Base-by-base conservation (phyloP, 2,113 vertebrate genomes). In the Fulmarus glacialis region DNA sequence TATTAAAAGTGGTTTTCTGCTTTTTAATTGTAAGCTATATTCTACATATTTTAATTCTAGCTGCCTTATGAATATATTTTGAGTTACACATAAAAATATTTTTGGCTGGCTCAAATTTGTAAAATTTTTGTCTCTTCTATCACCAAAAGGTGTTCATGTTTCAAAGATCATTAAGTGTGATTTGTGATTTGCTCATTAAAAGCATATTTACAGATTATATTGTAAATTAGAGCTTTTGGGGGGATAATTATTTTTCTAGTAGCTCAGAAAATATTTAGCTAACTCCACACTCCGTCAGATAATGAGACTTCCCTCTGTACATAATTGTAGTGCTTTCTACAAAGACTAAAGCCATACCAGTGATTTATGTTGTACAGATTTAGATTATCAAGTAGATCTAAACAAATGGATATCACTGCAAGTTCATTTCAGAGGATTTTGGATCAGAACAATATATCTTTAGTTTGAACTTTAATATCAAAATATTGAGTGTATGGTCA, bases 11-110 rank as follows among this genome's bases (percentile, higher is more conserved):
- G 90, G 45, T 82, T 96, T 97, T 97, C 81, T 87, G 71, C 68
- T 87, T 97, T 98, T 98, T 97, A 98, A 97, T 97, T 98, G 85
- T 97, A 96, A 97, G 47, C 81, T 95, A 94, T 81, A 96, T 96
- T 97, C 95, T 97, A 96, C 82, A 84, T 82, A 85, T 92, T 98
- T 98, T 97, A 98, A 97, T 97, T 97, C 75, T 67, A 92, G 45
- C 47, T 96, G 82, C 40, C 30, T 92, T 94, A 58, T 88, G 52
- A 93, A 96, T 60, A 45, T 80, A 95, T 80, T 97, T 92, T 92
- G 63, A 95, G 45, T 84, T 77, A 97, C 83, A 94, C 84, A 86
- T 47, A 94, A 94, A 94, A 95, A 90, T 95, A 90, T 91, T 96
- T 97, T 92, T 89, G 72, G 10, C 40, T 52, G 3, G 22, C n/a